A percentile compares a stretch with the other conserved stretches of the same genome.
Conservation (phyloP, 2,113 vertebrate species). For the Stomatorhinus ivindoensis region DNA sequence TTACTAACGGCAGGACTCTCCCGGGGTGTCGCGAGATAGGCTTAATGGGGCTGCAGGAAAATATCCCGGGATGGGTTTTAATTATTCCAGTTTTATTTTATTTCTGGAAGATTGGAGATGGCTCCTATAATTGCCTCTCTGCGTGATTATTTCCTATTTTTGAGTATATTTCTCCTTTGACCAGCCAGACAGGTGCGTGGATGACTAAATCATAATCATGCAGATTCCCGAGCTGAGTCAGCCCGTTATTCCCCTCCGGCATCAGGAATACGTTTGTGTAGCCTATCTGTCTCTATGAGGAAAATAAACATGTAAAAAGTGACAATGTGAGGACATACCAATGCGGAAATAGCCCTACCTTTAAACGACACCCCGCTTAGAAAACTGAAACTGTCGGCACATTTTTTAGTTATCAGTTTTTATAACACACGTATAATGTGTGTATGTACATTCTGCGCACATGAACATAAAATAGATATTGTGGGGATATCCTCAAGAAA, state of each 20-base stretch:
- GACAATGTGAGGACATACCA: not conserved
- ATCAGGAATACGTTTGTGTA: not conserved
- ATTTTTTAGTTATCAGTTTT: not conserved
- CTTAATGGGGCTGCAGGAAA: constrained; percentile 5
- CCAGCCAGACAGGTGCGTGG: not conserved
- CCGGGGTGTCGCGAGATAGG: not conserved
- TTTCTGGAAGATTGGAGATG: constrained; percentile 7
- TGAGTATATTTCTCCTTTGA: not conserved
- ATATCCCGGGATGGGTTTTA: not conserved
- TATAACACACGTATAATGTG: not conserved
- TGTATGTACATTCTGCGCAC: not conserved
- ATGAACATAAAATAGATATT: not conserved
- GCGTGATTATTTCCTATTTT: not conserved
- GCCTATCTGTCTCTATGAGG: not conserved
- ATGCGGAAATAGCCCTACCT: not conserved
- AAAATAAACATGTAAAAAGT: not conserved
- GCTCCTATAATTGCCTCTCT: constrained; percentile 6
- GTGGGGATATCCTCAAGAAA: not conserved
- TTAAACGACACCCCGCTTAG: not conserved
- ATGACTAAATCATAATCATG: not conserved
- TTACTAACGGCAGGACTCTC: not conserved
- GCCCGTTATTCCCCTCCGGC: not conserved
- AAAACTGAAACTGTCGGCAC: not conserved
- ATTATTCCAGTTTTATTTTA: not conserved
- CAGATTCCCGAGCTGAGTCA: not conserved